phyloP scores from a whole-genome alignment of 2,797 vertebrate genomes.

The Gorsachius magnificus region DNA sequence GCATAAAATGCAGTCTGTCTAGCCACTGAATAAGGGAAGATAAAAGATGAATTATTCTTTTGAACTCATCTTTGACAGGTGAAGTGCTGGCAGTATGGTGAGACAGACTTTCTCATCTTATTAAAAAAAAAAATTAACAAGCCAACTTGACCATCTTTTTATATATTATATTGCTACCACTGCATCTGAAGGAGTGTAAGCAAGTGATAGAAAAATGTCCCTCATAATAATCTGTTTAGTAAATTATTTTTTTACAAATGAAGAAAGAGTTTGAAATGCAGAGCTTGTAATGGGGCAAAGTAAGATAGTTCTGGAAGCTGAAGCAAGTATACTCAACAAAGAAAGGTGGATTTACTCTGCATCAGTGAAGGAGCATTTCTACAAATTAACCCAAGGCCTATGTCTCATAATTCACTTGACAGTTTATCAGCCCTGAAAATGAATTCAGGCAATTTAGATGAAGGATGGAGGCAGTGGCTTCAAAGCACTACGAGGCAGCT shows the following conservation, averaged over 20 bases:
- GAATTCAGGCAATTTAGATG: slow-evolving; percentile 62
- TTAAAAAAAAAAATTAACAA: slow-evolving; percentile 4
- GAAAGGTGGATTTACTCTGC: slow-evolving; percentile 27
- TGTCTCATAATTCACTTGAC: slow-evolving; percentile 58
- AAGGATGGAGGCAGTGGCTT: slow-evolving; percentile 58
- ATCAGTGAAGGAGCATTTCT: not conserved
- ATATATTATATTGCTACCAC: not conserved
- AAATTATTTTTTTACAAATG: not conserved
- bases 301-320: slow-evolving; percentile 17
- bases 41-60: slow-evolving; percentile 30
- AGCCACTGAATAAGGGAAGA: not conserved
- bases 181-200: not conserved
- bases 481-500: not conserved
- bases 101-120: not conserved
- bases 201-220: not conserved
- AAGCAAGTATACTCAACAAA: not conserved
- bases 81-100: not conserved
- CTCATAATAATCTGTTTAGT: not conserved
- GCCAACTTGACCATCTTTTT: slow-evolving; percentile 10
- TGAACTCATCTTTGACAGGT: slow-evolving; percentile 29
- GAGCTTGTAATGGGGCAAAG: not conserved
- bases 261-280: not conserved
- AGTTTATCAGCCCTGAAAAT: slow-evolving; percentile 67
- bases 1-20: not conserved
- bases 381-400: slow-evolving; percentile 58